Evolutionary conservation across 2,797 vertebrate genomes (phyloP).

Genomic region (Acanthornis magna): DNA sequence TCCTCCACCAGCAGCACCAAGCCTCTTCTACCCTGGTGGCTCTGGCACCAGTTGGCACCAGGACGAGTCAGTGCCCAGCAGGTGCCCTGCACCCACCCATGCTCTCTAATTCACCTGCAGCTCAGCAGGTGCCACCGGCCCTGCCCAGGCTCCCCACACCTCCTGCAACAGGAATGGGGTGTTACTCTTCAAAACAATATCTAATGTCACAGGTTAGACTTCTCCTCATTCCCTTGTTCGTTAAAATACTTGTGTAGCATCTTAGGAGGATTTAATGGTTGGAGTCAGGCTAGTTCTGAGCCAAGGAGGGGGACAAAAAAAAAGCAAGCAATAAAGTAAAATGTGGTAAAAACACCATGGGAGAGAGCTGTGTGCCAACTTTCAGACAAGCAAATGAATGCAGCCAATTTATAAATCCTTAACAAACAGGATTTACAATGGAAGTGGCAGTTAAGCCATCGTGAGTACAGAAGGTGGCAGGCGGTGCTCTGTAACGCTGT

Average conservation of each 20-base stretch:
- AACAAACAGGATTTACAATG: constrained; percentile 31
- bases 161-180: neutral
- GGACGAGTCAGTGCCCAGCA: neutral
- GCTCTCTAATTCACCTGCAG: neutral
- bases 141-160: neutral
- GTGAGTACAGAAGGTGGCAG: constrained; percentile 10
- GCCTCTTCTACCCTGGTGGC: neutral
- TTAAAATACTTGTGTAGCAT: neutral
- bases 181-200: neutral
- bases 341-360: neutral
- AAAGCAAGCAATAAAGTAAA: neutral
- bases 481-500: neutral
- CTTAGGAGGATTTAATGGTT: neutral
- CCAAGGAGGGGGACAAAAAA: neutral
- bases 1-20: neutral
- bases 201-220: neutral
- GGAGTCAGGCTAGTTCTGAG: neutral
- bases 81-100: neutral
- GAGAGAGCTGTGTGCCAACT: neutral
- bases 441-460: constrained; percentile 14
- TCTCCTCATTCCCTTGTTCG: neutral
- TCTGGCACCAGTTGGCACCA: fast-evolving
- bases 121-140: neutral
- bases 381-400: neutral
- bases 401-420: constrained; percentile 44